A percentile compares a stretch with the other conserved stretches of the same genome.
Evolutionary conservation across 2,797 vertebrate species (phyloP).

Genomic region (Jordanella pulchra): DNA sequence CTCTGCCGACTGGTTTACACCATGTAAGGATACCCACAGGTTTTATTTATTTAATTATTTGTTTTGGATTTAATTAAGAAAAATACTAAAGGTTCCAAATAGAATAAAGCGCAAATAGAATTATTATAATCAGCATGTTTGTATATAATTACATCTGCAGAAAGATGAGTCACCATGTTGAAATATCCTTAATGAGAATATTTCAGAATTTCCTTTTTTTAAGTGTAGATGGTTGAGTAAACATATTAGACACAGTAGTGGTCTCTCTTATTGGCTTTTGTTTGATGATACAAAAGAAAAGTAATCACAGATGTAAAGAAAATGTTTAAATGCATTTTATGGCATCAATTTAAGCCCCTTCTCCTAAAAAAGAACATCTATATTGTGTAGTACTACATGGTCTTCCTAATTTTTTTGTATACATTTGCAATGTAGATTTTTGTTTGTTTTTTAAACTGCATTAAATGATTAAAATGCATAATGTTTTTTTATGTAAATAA

Average conservation of each 20-base stretch:
- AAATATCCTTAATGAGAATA: too few species aligned
- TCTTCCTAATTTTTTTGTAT: neutral
- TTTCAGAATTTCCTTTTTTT: too few species aligned
- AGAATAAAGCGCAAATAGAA: neutral
- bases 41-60: conserved; percentile 18
- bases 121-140: neutral
- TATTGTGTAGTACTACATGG: neutral
- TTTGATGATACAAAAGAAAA: neutral
- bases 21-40: conserved; percentile 2
- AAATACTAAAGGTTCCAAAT: conserved; percentile 22
- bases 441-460: neutral
- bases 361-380: neutral
- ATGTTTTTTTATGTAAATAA: neutral
- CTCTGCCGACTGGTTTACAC: conserved; percentile 2
- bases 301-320: neutral
- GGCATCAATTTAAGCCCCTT: neutral
- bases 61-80: conserved; percentile 27
- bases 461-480: neutral
- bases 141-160: too few species aligned
- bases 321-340: neutral
- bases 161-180: too few species aligned
- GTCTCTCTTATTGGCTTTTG: neutral
- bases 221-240: too few species aligned
- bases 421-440: neutral
- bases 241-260: too few species aligned